A percentile compares a stretch with the other conserved stretches of the same genome.
phyloP scores from a whole-genome alignment of 2,888 invertebrate genomes.

The Pharmacophagus antenor region DNA sequence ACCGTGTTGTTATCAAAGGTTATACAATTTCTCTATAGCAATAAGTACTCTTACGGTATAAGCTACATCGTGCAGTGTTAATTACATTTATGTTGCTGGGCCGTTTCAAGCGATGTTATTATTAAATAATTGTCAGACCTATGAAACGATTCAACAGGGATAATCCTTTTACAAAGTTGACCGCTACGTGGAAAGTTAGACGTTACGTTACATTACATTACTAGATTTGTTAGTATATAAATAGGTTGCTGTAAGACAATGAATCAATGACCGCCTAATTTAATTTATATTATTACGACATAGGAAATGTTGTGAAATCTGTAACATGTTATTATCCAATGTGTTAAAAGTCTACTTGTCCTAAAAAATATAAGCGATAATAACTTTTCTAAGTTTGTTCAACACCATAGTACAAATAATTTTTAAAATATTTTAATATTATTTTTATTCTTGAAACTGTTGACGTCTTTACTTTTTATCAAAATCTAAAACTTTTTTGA shows the following conservation, averaged over 20 bases:
- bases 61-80: conserved; percentile 8
- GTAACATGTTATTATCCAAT: background rate
- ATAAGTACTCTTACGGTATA: background rate
- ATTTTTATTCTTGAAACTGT: no score
- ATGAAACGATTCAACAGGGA: background rate
- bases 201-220: no score
- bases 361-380: no score
- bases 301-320: no score
- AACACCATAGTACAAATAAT: no score
- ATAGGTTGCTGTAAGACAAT: background rate
- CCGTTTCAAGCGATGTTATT: background rate
- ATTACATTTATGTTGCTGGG: background rate
- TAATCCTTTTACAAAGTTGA: background rate
- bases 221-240: background rate
- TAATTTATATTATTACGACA: background rate
- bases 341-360: no score
- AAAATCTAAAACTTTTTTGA: no score
- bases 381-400: no score
- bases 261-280: background rate
- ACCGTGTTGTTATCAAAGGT: no score
- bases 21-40: no score
- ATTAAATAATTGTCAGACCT: background rate
- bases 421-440: no score
- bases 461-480: no score
- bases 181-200: background rate